Conservation (phyloP, 2,888 invertebrate genomes). For the Oscheius sp. region DNA sequence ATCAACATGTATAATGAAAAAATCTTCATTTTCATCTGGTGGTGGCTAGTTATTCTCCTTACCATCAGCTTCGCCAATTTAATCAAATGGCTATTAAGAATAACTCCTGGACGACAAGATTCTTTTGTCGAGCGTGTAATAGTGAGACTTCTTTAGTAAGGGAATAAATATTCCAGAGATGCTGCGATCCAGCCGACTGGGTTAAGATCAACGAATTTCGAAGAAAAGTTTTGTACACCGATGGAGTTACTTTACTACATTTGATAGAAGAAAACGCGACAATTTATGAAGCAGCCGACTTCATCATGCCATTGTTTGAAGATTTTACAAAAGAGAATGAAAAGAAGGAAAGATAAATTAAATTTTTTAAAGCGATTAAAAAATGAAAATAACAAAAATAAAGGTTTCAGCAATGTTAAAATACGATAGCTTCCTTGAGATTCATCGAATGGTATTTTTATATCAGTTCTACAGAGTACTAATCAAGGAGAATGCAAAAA, state of each 20-base stretch:
- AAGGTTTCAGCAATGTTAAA: too few relatives aligned
- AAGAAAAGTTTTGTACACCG: constrained; percentile 52
- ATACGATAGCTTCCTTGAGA: too few relatives aligned
- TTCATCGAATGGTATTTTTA: too few relatives aligned
- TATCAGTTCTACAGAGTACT: too few relatives aligned
- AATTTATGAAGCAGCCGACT: constrained; percentile 41
- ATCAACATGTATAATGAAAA: constrained; percentile 70
- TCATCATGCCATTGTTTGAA: constrained; percentile 36
- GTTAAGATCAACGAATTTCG: constrained; percentile 42
- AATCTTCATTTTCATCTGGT: constrained; percentile 67
- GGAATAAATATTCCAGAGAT: not conserved
- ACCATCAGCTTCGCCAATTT: constrained; percentile 48
- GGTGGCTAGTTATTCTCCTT: constrained; percentile 56
- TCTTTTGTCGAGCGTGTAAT: constrained; percentile 11
- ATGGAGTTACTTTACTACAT: constrained; percentile 63
- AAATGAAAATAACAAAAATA: too few relatives aligned
- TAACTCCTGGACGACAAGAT: not conserved
- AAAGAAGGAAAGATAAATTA: constrained; percentile 5
- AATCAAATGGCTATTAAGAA: constrained; percentile 41
- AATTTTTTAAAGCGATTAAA: not conserved
- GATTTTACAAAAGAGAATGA: constrained; percentile 29
- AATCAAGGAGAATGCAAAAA: too few relatives aligned
- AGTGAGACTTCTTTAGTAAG: not conserved
- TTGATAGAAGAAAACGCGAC: constrained; percentile 64
- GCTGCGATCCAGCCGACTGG: constrained; percentile 4